Percentiles rank a stretch among this genome's conserved stretches.
Conservation (phyloP, 2,113 vertebrate species). For the Myrmecophaga tridactyla region DNA sequence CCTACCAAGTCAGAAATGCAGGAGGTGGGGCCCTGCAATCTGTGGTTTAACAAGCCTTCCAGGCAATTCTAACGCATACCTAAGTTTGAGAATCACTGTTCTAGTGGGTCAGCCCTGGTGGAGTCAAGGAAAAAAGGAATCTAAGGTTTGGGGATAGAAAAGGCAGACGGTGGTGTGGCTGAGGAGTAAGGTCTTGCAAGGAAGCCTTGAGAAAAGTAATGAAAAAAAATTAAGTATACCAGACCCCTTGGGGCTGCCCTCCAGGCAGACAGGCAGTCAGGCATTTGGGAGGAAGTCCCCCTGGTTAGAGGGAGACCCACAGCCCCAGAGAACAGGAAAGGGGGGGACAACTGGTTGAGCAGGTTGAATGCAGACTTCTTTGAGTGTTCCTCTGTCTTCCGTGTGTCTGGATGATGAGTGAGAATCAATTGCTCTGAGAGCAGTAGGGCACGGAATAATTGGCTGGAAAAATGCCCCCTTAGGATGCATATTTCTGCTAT, state of each 20-base stretch:
- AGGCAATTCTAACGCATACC: background rate
- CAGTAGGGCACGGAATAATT: background rate
- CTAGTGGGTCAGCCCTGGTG: background rate
- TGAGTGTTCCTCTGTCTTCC: background rate
- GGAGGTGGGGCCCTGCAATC: background rate
- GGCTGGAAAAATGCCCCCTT: background rate
- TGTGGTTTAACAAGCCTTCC: background rate
- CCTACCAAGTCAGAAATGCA: background rate
- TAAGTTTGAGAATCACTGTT: background rate
- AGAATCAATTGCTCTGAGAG: background rate
- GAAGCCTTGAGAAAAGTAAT: background rate
- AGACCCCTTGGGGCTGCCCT: background rate
- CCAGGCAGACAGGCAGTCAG: background rate
- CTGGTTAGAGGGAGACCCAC: background rate
- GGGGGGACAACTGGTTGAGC: background rate
- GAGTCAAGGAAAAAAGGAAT: background rate
- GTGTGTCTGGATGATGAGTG: background rate
- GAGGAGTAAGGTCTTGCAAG: background rate
- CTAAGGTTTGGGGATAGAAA: background rate
- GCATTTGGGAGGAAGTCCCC: background rate
- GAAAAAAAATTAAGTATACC: background rate
- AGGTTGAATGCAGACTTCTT: background rate
- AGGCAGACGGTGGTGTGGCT: background rate
- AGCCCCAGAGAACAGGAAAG: too few relatives aligned
- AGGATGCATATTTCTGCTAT: background rate